phyloP scores from a whole-genome alignment of 2,797 vertebrate species.

The Pantherophis alleghaniensis region DNA sequence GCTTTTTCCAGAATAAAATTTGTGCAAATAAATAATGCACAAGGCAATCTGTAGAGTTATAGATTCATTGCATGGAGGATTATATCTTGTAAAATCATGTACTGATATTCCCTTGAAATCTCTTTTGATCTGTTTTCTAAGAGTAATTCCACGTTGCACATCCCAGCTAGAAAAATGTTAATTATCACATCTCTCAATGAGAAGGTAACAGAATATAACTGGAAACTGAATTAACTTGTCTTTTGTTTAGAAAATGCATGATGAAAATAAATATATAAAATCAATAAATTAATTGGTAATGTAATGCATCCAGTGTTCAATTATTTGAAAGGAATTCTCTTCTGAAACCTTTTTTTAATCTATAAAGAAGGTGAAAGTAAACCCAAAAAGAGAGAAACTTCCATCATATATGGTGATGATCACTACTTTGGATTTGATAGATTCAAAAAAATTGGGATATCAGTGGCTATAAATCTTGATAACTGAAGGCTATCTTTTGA shows the following conservation, averaged over 20 bases:
- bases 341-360: not conserved
- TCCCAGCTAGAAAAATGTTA: not conserved
- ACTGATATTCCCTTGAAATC: not conserved
- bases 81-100: not conserved
- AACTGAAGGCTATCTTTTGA: not conserved
- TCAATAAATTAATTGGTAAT: not conserved
- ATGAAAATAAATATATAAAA: not conserved
- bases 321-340: not conserved
- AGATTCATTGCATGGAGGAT: not conserved
- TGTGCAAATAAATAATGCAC: not conserved
- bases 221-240: not conserved
- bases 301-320: not conserved
- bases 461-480: not conserved
- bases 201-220: not conserved
- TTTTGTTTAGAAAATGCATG: not conserved
- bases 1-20: constrained; percentile 35
- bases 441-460: not conserved
- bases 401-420: not conserved
- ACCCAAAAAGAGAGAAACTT: not conserved
- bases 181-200: not conserved
- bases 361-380: not conserved
- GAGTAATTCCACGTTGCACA: not conserved
- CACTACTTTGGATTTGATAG: not conserved
- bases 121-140: not conserved
- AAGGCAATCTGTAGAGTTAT: not conserved